Base-by-base conservation (phyloP, 2,888 invertebrate genomes). In the Nematopogon swammerdamellus region DNA sequence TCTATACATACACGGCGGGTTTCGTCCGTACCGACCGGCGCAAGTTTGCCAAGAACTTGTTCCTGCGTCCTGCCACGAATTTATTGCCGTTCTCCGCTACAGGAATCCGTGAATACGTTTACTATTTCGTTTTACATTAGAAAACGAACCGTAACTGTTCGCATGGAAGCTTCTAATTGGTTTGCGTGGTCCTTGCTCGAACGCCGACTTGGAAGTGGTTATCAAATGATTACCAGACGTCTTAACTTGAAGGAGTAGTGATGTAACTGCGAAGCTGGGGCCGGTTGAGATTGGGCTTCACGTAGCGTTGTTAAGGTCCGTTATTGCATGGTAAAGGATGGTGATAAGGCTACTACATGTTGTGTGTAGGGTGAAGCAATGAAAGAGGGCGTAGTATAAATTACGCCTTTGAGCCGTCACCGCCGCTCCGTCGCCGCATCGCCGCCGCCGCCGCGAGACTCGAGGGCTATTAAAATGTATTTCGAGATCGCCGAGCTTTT, bases 371-470 rank as follows among this genome's bases (percentile, higher is more conserved):
- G 62, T 61, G 67, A 72, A 70, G 77, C 77, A 76, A 76, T 75
- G 76, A 74, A 75, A 77, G 77, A 79, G 77, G 77, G 77, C 77
- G 77, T 74, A 68, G 73, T 73, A 79, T 77, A 76, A 77, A 77
- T 76, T 73, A 77, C 74, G 72, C 75, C 76, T 79, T 77, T 75
- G 75, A 70, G 72, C 72, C 71, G 72, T 75, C 76, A n/a, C n/a
- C n/a, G n/a, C 73, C 75, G 75, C 68, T 64, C 45, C 64, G 64
- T 25, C 25, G 25, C 25, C 25, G 25, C 25, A n/a, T n/a, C n/a
- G n/a, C n/a, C n/a, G 25, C 25, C 25, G 25, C 25, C 25, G 11
- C 3, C 11, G 6, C 11, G 14, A 36, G 36, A 14, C 36, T 36
- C n/a, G 14, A 36, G 36, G 11, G 70, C 72, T 73, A 73, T 76